Percentiles rank a stretch among this genome's conserved stretches.
Conservation (phyloP, 2,113 vertebrate genomes). For the Pelmatolapia mariae region DNA sequence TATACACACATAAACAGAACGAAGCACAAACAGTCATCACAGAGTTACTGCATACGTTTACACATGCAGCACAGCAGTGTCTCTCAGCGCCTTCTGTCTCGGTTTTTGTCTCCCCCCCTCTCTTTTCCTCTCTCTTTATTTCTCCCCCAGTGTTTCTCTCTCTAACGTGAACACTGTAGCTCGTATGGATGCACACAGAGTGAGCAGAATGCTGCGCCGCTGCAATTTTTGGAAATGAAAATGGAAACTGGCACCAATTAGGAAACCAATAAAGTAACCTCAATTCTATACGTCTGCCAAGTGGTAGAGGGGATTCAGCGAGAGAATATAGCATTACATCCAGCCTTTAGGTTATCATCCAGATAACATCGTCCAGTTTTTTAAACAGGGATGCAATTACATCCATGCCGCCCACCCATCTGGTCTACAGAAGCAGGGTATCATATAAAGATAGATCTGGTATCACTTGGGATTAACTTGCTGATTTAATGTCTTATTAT, state of each 20-base stretch:
- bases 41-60: constrained; percentile 44
- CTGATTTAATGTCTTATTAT: neutral
- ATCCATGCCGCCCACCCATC: neutral
- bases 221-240: constrained; percentile 71
- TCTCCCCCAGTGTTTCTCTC: neutral
- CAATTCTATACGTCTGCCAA: constrained; percentile 61
- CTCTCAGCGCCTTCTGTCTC: neutral
- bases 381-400: neutral
- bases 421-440: neutral
- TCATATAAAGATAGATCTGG: neutral
- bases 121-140: neutral
- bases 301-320: constrained; percentile 48
- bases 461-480: neutral
- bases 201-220: constrained; percentile 31
- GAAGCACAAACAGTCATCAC: constrained; percentile 62
- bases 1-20: constrained; percentile 66
- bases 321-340: constrained; percentile 48
- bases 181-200: neutral
- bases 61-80: constrained; percentile 40
- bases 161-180: neutral
- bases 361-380: constrained; percentile 53
- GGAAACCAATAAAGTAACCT: constrained; percentile 69
- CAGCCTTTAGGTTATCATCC: constrained; percentile 58
- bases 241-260: constrained; percentile 76
- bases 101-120: neutral